Percentiles rank a stretch among this genome's conserved stretches.
Conservation (phyloP, 1,140 invertebrate species). For the Propsilocerus akamusi region DNA sequence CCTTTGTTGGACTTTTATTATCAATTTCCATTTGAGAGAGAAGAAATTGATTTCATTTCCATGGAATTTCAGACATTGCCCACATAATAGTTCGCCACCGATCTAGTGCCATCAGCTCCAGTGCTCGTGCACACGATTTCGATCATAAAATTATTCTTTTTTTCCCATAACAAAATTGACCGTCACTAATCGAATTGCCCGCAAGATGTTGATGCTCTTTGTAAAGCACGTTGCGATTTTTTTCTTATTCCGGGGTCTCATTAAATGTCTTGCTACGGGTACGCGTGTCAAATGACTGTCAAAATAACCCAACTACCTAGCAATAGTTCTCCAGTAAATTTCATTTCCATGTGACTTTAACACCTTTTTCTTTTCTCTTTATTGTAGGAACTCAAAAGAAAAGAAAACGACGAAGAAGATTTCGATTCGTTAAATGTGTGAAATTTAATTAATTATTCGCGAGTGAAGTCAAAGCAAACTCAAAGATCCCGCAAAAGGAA, state of each 20-base stretch:
- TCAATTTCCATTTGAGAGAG: no score
- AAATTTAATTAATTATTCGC: background rate
- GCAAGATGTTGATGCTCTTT: background rate
- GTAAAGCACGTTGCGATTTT: background rate
- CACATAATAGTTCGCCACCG: background rate
- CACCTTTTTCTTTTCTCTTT: background rate
- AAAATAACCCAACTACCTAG: background rate
- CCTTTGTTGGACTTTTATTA: no score
- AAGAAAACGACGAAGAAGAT: background rate
- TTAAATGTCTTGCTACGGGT: no score
- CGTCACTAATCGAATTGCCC: background rate
- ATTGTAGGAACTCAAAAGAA: background rate
- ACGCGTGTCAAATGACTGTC: constrained; percentile 1
- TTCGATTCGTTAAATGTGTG: background rate
- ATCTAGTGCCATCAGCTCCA: background rate
- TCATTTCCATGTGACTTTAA: background rate
- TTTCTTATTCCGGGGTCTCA: background rate
- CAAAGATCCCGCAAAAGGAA: background rate
- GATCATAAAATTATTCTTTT: background rate
- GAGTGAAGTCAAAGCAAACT: background rate
- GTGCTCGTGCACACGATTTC: background rate
- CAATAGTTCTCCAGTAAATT: background rate
- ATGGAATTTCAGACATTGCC: background rate
- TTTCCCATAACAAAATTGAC: background rate
- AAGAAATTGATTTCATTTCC: background rate